Conservation (phyloP, 2,888 invertebrate genomes). For the Pheosia gnoma region DNA sequence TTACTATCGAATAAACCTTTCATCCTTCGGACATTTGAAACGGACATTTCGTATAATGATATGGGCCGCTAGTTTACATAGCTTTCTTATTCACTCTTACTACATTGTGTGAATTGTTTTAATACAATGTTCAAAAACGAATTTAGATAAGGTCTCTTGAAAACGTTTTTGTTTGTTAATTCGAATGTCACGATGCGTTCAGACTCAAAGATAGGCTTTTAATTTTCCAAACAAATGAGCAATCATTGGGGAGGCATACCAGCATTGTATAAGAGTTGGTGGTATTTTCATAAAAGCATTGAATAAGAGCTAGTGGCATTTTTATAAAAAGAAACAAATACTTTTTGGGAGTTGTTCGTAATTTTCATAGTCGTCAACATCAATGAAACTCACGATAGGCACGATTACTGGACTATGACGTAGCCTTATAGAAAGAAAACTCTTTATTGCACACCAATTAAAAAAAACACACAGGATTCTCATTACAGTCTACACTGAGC, state of each 20-base stretch:
- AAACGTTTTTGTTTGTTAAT: not conserved
- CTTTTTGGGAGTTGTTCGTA: not conserved
- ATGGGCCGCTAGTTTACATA: conserved; percentile 52
- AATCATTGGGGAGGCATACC: not conserved
- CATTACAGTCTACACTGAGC: no score
- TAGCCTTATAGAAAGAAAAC: no score
- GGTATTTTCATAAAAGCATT: not conserved
- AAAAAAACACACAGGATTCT: no score
- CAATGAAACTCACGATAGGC: no score
- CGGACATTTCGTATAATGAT: conserved; percentile 64
- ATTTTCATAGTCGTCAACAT: no score
- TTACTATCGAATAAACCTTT: conserved; percentile 73
- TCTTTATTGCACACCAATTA: no score
- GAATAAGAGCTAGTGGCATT: not conserved
- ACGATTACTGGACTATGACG: no score
- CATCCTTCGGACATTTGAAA: conserved; percentile 61
- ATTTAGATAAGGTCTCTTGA: not conserved
- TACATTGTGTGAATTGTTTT: conserved; percentile 27
- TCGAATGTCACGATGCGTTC: not conserved
- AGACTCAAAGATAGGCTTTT: not conserved
- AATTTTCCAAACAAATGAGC: conserved; percentile 1
- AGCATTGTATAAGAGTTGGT: not conserved
- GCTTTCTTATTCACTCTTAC: conserved; percentile 28
- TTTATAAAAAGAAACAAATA: conserved; percentile 13
- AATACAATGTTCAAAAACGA: conserved; percentile 16